These are phyloP conservation scores for Scylla paramamosain DNA, from an alignment of 1,140 invertebrate genomes.

Conservation along the genomic window DNA sequence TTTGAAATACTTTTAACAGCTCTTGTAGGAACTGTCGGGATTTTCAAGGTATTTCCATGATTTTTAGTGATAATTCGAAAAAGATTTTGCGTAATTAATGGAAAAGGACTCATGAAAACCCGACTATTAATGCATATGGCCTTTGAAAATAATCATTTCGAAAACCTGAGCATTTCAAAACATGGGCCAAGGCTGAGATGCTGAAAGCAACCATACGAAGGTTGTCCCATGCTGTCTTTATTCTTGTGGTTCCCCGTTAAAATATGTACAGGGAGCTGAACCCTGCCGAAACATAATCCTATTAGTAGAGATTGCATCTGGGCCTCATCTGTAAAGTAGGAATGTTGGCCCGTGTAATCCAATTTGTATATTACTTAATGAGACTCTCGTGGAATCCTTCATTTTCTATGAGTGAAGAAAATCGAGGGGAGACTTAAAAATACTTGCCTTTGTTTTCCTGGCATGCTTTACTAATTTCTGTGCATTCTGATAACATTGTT, in stretches of 20 bases:
- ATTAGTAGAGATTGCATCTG: not conserved
- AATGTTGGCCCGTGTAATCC: not conserved
- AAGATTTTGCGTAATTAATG: too few species aligned
- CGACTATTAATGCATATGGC: too few species aligned
- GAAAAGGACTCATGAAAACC: too few species aligned
- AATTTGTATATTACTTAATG: constrained; percentile 17
- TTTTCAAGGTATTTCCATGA: too few species aligned
- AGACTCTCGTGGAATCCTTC: not conserved
- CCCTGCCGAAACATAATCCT: not conserved
- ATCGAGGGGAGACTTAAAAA: not conserved
- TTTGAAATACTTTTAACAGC: too few species aligned
- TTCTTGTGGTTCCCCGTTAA: not conserved
- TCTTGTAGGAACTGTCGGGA: too few species aligned
- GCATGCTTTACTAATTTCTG: not conserved
- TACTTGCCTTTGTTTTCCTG: not conserved
- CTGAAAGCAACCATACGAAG: not conserved
- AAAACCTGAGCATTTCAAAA: too few species aligned
- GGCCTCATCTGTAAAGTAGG: constrained; percentile 1
- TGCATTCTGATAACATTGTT: not conserved
- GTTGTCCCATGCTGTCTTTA: not conserved
- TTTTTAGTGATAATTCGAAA: too few species aligned
- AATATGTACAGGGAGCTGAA: not conserved
- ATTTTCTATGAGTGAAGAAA: not conserved
- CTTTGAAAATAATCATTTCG: too few species aligned
- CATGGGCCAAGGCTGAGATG: not conserved